Base-by-base conservation (phyloP, 1,140 invertebrate genomes). In the Bombyx mandarina region DNA sequence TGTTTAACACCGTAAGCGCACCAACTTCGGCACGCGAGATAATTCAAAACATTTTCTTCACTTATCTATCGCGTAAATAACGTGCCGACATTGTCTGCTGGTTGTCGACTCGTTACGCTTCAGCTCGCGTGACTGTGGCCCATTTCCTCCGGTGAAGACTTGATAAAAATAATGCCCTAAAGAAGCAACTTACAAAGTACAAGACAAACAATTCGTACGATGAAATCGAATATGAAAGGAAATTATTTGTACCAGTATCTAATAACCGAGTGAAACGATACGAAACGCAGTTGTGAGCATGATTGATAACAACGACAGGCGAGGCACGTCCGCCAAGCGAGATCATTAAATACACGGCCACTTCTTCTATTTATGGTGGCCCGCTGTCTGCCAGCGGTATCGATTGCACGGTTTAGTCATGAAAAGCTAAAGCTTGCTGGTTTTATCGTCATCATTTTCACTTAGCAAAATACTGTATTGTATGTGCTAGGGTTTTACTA, bases 311-410 rank as follows among this genome's bases (percentile, higher is more conserved):
- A 70, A 65, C 57, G 67, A 71, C 70, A 74, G 64, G 51, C 67
- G 65, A 71, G 64, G 65, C 72, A 71, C 69, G 74, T 75, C 71
- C 67, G 65, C 68, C 59, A 54, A 60, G 62, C 62, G 67, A 59
- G 68, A 71, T 78, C 77, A 74, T 84, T 82, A 82, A 73, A 79
- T 63, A 68, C 54, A 61, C 63, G 68, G 68, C 69, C 62, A 71
- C 60, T 77, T 73, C 73, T 79, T 75, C 77, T 85, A 77, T 77
- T 78, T 80, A 82, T 82, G 79, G 79, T 75, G 68, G 53, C 65
- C 58, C 55, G 70, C 65, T 76, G 70, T 77, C 73, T 74, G 65
- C 73, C 73, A 69, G 67, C 73, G 70, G 26, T 84, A 82, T 82
- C 79, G 75, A 82, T 81, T 71, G 60, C 63, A 50, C 61, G 59